Conservation (phyloP, 2,797 vertebrate genomes). For the Ataeniobius toweri region DNA sequence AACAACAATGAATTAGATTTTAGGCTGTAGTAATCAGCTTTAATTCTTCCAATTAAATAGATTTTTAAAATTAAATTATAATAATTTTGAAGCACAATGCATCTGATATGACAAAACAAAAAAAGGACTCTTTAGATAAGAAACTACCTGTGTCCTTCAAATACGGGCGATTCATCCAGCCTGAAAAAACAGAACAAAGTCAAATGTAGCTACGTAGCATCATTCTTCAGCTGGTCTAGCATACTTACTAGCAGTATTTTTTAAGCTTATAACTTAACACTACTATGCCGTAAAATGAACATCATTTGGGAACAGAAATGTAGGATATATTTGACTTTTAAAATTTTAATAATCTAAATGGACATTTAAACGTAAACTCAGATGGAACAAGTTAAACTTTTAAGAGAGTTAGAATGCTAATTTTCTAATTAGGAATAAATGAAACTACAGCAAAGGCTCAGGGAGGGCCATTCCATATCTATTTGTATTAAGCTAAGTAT, state of each 20-base stretch:
- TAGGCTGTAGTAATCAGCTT: background rate
- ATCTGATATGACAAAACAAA: no score
- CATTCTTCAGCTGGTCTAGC: background rate
- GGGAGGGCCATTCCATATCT: background rate
- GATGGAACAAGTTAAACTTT: background rate
- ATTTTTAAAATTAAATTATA: no score
- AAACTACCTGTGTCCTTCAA: conserved; percentile 88
- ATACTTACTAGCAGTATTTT: background rate
- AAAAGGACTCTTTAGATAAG: background rate
- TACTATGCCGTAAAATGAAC: background rate
- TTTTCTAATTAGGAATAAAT: background rate
- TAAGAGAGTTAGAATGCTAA: background rate
- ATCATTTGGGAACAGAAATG: background rate
- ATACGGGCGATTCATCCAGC: conserved; percentile 88
- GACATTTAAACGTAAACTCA: background rate
- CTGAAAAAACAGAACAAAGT: conserved; percentile 78
- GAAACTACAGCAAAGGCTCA: background rate
- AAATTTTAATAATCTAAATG: background rate
- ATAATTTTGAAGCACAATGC: no score
- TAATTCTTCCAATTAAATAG: background rate
- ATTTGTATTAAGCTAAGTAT: background rate
- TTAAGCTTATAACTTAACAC: background rate
- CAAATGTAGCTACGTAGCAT: background rate
- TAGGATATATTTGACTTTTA: background rate
- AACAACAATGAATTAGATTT: background rate